Evolutionary conservation across 2,113 vertebrate species (phyloP).

Genomic region (Megaceryle maxima): DNA sequence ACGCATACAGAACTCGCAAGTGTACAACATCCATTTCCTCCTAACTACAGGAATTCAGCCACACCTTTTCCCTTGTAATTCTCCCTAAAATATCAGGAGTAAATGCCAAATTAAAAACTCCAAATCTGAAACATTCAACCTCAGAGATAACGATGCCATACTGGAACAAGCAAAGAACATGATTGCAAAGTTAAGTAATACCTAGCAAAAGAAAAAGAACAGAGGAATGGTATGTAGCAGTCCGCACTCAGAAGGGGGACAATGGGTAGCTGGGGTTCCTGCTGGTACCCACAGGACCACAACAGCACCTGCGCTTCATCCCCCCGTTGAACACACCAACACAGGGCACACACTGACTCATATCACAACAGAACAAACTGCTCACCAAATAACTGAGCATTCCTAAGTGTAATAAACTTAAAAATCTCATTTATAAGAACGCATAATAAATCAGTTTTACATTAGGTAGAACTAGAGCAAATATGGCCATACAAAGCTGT

Average conservation of each 20-base stretch:
- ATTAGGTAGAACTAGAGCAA: not conserved
- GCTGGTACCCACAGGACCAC: not conserved
- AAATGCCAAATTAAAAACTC: not conserved
- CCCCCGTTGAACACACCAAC: not conserved
- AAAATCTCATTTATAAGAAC: not conserved
- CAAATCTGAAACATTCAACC: not conserved
- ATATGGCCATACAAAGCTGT: not conserved
- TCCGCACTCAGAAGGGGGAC: not conserved
- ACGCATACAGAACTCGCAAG: not conserved
- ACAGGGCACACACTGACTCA: rapidly evolving
- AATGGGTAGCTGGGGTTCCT: not conserved
- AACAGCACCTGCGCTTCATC: not conserved
- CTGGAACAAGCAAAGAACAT: not conserved
- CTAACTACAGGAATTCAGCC: not conserved
- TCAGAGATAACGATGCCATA: not conserved
- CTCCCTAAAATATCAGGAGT: not conserved
- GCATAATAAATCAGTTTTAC: not conserved
- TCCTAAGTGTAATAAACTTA: not conserved
- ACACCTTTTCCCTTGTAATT: not conserved
- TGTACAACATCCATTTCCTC: not conserved
- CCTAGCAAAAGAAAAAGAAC: not conserved
- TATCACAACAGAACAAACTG: not conserved
- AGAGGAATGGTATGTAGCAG: not conserved
- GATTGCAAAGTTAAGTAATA: not conserved
- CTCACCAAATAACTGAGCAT: not conserved